Evolutionary conservation across 2,113 vertebrate genomes (phyloP).

Genomic region (Gambusia affinis): DNA sequence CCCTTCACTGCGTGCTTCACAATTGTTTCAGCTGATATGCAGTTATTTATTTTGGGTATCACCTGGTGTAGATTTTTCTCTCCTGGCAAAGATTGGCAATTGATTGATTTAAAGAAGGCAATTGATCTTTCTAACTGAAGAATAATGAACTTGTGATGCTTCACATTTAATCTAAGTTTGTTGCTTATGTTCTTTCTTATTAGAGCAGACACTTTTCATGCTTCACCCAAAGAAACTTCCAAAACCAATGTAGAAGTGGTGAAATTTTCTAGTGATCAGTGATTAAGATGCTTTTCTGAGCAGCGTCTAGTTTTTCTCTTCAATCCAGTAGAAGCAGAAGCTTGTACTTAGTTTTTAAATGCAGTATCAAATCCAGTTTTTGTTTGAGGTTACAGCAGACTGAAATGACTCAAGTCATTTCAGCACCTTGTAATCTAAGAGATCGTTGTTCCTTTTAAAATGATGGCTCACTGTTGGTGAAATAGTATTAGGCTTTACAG

Average conservation of each 20-base stretch:
- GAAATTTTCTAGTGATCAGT: background rate
- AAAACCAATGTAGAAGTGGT: background rate
- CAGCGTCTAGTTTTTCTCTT: background rate
- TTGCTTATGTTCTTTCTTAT: no score
- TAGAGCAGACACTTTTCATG: background rate
- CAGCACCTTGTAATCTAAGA: background rate
- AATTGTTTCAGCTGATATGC: no score
- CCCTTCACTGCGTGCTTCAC: no score
- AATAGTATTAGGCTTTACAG: background rate
- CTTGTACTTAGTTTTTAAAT: background rate
- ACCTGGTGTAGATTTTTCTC: no score
- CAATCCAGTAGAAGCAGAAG: background rate
- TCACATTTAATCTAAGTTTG: no score
- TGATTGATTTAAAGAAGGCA: no score
- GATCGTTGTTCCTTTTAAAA: background rate
- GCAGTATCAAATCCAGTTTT: background rate
- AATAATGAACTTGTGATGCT: no score
- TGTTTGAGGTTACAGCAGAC: background rate
- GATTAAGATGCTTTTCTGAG: background rate
- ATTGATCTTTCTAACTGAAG: no score
- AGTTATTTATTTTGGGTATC: no score
- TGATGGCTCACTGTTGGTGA: background rate
- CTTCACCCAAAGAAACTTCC: no score
- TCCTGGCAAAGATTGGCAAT: no score
- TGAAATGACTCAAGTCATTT: background rate